These are phyloP conservation scores for Palythoa grandiflora DNA, from an alignment of 92 coral and sea anemone species.

Conservation along the genomic window DNA sequence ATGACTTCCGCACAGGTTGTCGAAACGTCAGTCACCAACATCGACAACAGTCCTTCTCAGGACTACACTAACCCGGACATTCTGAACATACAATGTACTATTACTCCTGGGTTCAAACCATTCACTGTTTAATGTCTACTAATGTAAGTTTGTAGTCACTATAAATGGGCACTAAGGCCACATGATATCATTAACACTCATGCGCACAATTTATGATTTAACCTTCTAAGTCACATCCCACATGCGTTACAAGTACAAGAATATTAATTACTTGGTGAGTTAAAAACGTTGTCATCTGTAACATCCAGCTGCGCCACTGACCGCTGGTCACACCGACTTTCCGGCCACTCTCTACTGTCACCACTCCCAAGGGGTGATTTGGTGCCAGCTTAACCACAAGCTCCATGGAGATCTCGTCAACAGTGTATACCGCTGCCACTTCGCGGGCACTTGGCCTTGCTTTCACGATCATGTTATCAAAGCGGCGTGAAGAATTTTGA, in stretches of 20 bases:
- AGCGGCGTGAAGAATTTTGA: constrained; percentile 79
- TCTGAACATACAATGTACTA: no score
- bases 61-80: no score
- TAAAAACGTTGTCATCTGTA: constrained; percentile 94
- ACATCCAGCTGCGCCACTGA: constrained; percentile 99
- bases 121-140: no score
- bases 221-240: not conserved
- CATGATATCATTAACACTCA: no score
- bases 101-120: no score
- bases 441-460: constrained; percentile 97
- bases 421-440: constrained; percentile 96
- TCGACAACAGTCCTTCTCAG: no score
- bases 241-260: not conserved
- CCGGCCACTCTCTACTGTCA: constrained; percentile 92
- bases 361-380: constrained; percentile 96
- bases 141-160: no score
- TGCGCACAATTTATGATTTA: no score
- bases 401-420: constrained; percentile 96
- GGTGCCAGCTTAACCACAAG: constrained; percentile 92
- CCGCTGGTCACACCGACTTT: constrained; percentile 88
- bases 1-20: no score
- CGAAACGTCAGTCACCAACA: no score
- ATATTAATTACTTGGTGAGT: constrained; percentile 84
- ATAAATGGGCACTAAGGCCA: no score
- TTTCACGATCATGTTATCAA: constrained; percentile 92